Conservation (phyloP, 2,888 invertebrate species). For the Hartigia nigra region DNA sequence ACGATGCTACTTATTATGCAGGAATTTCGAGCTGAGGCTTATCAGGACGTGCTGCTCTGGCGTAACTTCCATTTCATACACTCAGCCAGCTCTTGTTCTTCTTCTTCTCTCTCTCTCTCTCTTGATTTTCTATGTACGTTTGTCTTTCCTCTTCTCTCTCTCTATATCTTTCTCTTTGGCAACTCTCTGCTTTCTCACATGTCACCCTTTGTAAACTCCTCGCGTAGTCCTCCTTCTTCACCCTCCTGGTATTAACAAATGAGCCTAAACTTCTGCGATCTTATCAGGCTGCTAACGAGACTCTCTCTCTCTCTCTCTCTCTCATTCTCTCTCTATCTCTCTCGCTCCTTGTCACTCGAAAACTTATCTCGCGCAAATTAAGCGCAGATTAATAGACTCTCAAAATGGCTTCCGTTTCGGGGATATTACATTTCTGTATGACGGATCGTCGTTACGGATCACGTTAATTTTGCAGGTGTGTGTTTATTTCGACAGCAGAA, state of each 20-base stretch:
- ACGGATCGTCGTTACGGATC: background rate
- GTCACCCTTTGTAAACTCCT: background rate
- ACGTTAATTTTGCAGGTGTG: too few relatives aligned
- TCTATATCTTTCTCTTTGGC: background rate
- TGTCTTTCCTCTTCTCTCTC: background rate
- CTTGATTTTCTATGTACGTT: background rate
- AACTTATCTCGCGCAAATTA: slow-evolving; percentile 5
- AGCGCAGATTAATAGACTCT: slow-evolving; percentile 5
- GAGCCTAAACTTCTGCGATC: slow-evolving; percentile 1
- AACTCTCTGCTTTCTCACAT: background rate
- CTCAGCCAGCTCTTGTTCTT: background rate
- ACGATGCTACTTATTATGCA: background rate
- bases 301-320: slow-evolving; percentile 12
- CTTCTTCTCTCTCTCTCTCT: background rate
- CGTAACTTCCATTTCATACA: background rate
- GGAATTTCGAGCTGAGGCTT: slow-evolving; percentile 1
- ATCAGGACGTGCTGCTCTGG: background rate
- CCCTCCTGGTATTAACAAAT: slow-evolving; percentile 4
- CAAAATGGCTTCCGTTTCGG: background rate
- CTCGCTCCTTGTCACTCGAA: background rate
- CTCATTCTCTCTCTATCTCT: background rate
- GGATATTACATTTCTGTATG: background rate
- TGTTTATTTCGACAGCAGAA: too few relatives aligned
- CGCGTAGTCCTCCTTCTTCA: background rate
- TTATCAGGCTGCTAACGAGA: slow-evolving; percentile 2